Base-by-base conservation (phyloP, 2,113 vertebrate species). In the Tychaedon coryphoeus region DNA sequence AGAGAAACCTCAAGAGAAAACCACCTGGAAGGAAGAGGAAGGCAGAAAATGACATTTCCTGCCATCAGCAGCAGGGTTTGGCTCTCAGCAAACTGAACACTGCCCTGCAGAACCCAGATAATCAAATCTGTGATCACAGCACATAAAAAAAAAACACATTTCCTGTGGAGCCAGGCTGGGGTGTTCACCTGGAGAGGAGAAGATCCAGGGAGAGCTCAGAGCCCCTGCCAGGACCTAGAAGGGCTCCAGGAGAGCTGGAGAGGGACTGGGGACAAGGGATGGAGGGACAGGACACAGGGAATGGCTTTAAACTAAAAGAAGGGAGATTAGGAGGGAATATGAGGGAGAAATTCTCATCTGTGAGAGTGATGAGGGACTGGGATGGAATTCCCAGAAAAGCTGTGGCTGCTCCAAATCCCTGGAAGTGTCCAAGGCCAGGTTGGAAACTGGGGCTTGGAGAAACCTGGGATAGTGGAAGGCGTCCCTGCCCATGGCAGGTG, bases 391-490 rank as follows among this genome's bases (percentile, higher is more conserved):
- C 51, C 86, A 73, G 45, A 53, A 53, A 1, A 67, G 53, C 33
- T 74, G 53, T n/a, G 86, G 64, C 22, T 70, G 54, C 18, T 20
- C 62, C 71, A 62, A 26, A 61, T 56, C 34, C 31, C 48, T 83
- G 88, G 31, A 0, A 50, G 7, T 36, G 42, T 1, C 42, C 64
- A 4, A 62, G 26, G 19, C 22, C 48, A 50, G 56, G 48, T 0
- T 76, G 64, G 54, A 75, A 0, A 0, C 3, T 56, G 54, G n/a
- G n/a, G 16, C 1, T 53, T 53, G 62, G 54, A 74, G 34, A 14
- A 22, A 0, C 4, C 25, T 82, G 62, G 40, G 48, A 3, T 0
- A 1, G 25, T 28, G 62, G 34, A 0, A 42, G 6, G 11, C 40
- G 77, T 40, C 45, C 69, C 38, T 57, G 58, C 13, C 57, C 66